These are phyloP conservation scores for Drosophila acutilabella DNA, from an alignment of 2,888 invertebrate genomes.

Conservation along the genomic window DNA sequence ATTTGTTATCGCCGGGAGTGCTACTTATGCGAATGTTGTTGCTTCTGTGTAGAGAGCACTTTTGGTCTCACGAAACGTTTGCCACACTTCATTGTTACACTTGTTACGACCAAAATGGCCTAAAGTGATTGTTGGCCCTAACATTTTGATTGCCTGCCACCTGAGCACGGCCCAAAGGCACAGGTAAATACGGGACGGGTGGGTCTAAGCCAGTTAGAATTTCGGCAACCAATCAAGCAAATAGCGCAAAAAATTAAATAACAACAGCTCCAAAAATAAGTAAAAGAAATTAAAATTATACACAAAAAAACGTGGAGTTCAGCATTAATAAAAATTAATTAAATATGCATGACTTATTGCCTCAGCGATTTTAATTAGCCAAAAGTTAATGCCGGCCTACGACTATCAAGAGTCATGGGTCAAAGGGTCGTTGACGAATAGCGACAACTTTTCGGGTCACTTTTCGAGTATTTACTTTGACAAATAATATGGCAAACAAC, in stretches of 20 bases:
- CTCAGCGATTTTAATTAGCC: slow-evolving; percentile 54
- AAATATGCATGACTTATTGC: slow-evolving; percentile 67
- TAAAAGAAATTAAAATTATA: not conserved
- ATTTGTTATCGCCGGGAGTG: slow-evolving; percentile 63
- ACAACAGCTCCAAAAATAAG: slow-evolving; percentile 50
- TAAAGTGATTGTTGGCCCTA: slow-evolving; percentile 50
- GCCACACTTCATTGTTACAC: slow-evolving; percentile 74
- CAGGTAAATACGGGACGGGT: not conserved
- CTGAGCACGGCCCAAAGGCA: slow-evolving; percentile 7
- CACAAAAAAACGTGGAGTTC: not conserved
- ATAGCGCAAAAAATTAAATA: slow-evolving; percentile 73
- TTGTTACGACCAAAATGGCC: slow-evolving; percentile 50
- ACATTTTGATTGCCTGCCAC: slow-evolving; percentile 58
- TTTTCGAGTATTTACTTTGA: slow-evolving; percentile 39
- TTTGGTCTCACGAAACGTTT: slow-evolving; percentile 24
- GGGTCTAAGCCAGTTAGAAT: not conserved
- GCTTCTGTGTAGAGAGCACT: slow-evolving; percentile 26
- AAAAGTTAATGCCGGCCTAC: slow-evolving; percentile 42
- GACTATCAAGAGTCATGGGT: slow-evolving; percentile 6
- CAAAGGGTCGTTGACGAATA: slow-evolving; percentile 34
- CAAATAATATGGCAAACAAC: slow-evolving; percentile 1
- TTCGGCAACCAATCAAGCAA: slow-evolving; percentile 58
- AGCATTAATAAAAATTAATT: slow-evolving; percentile 49
- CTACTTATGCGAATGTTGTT: slow-evolving; percentile 75
- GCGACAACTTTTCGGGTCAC: slow-evolving; percentile 25